Evolutionary conservation across 23 tunicate species (phyloP).

Genomic region (Clavelina lepadiformis): DNA sequence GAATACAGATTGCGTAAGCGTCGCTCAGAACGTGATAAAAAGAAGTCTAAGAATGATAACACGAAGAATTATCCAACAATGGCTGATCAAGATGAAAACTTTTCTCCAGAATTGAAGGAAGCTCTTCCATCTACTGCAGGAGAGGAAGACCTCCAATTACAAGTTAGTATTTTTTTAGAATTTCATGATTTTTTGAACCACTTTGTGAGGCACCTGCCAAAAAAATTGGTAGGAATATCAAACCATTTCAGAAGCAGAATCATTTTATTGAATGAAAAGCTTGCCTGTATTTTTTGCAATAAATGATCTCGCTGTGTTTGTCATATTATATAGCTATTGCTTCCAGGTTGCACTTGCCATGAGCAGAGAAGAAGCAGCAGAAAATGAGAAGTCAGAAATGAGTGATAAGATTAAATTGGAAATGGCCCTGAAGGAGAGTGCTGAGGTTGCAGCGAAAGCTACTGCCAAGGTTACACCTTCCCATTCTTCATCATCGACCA

Average conservation of each 20-base stretch:
- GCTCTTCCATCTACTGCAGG: conserved; percentile 35
- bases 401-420: conserved; percentile 58
- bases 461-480: no score
- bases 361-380: conserved; percentile 70
- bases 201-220: no score
- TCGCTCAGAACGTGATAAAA: conserved; percentile 9
- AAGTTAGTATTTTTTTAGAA: conserved; percentile 7
- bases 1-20: conserved; percentile 59
- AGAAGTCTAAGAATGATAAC: conserved; percentile 11
- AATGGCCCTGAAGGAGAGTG: conserved; percentile 71
- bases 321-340: background rate
- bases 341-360: conserved; percentile 68
- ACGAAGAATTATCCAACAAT: background rate
- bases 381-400: conserved; percentile 26
- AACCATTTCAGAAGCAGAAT: no score
- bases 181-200: background rate
- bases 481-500: conserved; percentile 17
- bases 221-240: no score
- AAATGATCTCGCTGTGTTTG: background rate
- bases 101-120: conserved; percentile 25
- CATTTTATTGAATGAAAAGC: no score
- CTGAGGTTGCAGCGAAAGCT: conserved; percentile 11
- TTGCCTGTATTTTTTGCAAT: background rate
- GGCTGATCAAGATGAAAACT: background rate
- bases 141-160: conserved; percentile 55